Percentiles rank a stretch among this genome's conserved stretches.
Conservation (phyloP, 2,113 vertebrate species). For the Saccopteryx leptura region DNA sequence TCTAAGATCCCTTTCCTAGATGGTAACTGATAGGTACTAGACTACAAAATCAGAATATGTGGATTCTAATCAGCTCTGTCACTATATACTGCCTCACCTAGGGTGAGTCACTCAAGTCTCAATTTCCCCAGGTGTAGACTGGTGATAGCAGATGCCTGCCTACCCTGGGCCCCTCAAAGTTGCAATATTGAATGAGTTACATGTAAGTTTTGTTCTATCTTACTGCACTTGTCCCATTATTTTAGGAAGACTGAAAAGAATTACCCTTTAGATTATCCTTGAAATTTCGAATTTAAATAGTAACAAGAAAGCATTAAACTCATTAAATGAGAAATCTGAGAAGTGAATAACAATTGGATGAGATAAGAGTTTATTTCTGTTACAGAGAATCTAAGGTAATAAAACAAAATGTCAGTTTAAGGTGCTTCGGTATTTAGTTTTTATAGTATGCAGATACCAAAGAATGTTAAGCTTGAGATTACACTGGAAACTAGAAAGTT, state of each 20-base stretch:
- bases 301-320: slow-evolving; percentile 2
- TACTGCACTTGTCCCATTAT: slow-evolving; percentile 20
- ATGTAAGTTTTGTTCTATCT: not conserved
- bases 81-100: not conserved
- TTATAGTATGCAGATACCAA: not conserved
- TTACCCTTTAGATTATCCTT: slow-evolving; percentile 4
- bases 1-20: not conserved
- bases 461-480: slow-evolving; percentile 26
- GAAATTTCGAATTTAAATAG: slow-evolving; percentile 44
- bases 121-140: not conserved
- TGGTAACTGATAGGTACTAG: not conserved
- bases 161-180: not conserved
- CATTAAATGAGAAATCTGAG: not conserved
- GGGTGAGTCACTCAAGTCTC: not conserved
- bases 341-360: slow-evolving; percentile 19
- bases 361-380: slow-evolving; percentile 50
- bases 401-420: slow-evolving; percentile 49
- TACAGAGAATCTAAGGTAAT: slow-evolving; percentile 37
- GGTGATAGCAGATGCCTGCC: not conserved
- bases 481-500: slow-evolving; percentile 11
- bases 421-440: slow-evolving; percentile 13
- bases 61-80: not conserved
- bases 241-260: slow-evolving; percentile 25
- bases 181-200: not conserved
- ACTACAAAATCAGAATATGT: not conserved